These are phyloP conservation scores for Aporophyla nigra DNA, from an alignment of 2,888 invertebrate species.

Conservation along the genomic window DNA sequence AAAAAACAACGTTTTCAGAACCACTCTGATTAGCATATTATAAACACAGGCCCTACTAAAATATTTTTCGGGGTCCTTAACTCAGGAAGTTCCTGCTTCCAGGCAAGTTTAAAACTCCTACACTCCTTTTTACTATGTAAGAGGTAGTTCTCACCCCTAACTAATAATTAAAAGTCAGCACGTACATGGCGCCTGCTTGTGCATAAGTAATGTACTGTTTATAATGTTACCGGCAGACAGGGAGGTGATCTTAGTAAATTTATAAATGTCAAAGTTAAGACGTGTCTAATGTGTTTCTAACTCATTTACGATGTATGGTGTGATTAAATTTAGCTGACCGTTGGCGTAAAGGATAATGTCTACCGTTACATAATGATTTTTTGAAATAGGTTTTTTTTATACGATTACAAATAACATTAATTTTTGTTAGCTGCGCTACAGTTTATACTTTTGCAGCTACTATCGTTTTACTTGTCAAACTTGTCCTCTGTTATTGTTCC, in stretches of 20 bases:
- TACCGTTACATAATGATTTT: not conserved
- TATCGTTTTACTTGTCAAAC: no score
- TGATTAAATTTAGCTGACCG: constrained; percentile 3
- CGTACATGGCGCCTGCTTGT: constrained; percentile 65
- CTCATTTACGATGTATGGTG: not conserved
- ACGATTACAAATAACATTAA: not conserved
- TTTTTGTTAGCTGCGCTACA: no score
- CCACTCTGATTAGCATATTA: not conserved
- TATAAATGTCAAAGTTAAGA: constrained; percentile 19
- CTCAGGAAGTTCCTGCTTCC: not conserved
- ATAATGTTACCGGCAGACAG: constrained; percentile 1
- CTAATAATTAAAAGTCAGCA: constrained; percentile 68
- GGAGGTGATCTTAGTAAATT: constrained; percentile 24
- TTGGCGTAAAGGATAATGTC: not conserved
- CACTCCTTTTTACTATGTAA: constrained; percentile 21
- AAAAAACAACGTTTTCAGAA: not conserved
- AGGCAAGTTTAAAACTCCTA: constrained; percentile 8
- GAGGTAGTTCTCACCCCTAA: constrained; percentile 49
- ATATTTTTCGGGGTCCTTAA: not conserved
- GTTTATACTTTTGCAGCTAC: no score
- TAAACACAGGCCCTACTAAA: not conserved
- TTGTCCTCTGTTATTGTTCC: no score
- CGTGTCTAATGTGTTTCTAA: constrained; percentile 14
- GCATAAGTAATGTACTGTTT: constrained; percentile 61
- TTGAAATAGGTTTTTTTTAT: not conserved